phyloP scores from a whole-genome alignment of 23 tunicate species.

The Phallusia fumigata region DNA sequence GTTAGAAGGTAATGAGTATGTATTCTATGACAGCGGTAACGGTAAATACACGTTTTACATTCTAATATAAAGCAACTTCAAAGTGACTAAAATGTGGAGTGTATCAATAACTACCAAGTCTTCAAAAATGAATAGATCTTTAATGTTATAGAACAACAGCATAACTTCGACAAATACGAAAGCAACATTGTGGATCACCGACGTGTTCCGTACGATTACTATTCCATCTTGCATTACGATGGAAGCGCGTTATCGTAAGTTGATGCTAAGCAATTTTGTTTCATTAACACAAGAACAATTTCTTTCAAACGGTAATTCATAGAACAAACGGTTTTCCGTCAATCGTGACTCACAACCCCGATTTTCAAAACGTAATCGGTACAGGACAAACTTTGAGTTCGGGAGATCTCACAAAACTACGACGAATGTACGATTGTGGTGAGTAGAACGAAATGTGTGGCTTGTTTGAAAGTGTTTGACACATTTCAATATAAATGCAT shows the following conservation, averaged over 20 bases:
- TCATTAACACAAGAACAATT: background rate
- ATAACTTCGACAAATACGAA: background rate
- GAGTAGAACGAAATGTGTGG: too few relatives aligned
- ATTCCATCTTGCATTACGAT: background rate
- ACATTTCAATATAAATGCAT: too few relatives aligned
- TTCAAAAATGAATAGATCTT: too few relatives aligned
- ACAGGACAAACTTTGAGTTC: constrained; percentile 14
- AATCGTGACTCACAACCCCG: constrained; percentile 22
- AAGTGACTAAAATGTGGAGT: too few relatives aligned
- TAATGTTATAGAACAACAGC: background rate
- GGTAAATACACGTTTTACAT: too few relatives aligned
- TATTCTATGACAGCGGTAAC: too few relatives aligned
- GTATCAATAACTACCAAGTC: too few relatives aligned
- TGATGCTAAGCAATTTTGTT: background rate
- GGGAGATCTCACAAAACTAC: constrained; percentile 11
- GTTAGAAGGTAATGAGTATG: background rate
- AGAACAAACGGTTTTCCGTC: constrained; percentile 5
- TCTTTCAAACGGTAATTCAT: background rate
- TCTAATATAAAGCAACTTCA: too few relatives aligned
- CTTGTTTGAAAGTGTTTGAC: too few relatives aligned
- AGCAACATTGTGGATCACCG: background rate
- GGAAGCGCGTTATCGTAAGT: background rate
- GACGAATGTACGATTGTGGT: constrained; percentile 15
- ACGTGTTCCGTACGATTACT: constrained; percentile 15
- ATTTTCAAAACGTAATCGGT: constrained; percentile 22